Evolutionary conservation across 2,797 vertebrate genomes (phyloP), one percentile per base, ranked within the genome.

Genomic region (Bucorvus abyssinicus): DNA sequence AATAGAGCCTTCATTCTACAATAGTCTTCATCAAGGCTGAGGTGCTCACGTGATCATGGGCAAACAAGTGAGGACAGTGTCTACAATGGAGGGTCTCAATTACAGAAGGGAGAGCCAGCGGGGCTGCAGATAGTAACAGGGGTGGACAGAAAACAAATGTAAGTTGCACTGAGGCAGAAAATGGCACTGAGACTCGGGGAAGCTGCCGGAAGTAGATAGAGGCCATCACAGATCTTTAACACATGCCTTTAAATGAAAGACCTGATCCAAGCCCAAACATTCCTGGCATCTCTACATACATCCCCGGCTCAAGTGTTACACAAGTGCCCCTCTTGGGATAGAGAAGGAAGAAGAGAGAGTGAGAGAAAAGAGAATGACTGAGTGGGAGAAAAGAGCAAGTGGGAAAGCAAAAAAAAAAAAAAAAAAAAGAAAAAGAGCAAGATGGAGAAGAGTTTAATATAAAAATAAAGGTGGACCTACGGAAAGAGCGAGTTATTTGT

Each of bases 11-110:
- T 15, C 38, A 40, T 40, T 10, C 38, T 40, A 40, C 38, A 40
- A 40, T 40, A n/a, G 20, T 36, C 52, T 64, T 57, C n/a, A 26
- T 14, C 38, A 44, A 26, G 26, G 45, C 53, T 60, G 34, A 79
- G 50, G 63, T 24, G 70, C 53, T 52, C 23, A 30, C 1, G 17
- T 24, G 63, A 32, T 10, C 1, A 0, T 21, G 53, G 34, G 11
- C 34, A 61, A 60, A 77, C 0, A 1, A 8, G n/a, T 2, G 2
- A 68, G 21, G 49, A 42, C 26, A n/a, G 42, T 4, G 18, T 32
- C 63, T 36, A 40, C 57, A 29, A 24, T 0, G 5, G 20, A 60
- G 13, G n/a, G 44, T 32, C 55, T 59, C 38, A 20, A 38, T 24
- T 11, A n/a, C 20, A 47, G 49, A 60, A 49, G 71, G 44, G 67